Base-by-base conservation (phyloP, 2,888 invertebrate species). In the Drosophila recens region DNA sequence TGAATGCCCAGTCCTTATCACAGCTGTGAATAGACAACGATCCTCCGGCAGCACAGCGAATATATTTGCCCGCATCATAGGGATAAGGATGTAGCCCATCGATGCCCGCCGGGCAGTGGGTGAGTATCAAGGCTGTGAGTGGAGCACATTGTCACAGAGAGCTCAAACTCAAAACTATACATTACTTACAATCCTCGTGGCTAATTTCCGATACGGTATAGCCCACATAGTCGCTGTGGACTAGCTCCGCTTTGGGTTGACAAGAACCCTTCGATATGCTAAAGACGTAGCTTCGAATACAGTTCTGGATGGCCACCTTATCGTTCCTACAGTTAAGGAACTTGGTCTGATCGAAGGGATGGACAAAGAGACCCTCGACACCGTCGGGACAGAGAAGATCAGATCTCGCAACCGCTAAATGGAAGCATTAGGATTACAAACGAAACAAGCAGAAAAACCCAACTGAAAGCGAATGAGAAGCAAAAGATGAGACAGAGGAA, bases 261-360 rank as follows among this genome's bases (percentile, higher is more conserved):
- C 95, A 95, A 33, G 92, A 92, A 8, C 92, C 92, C 11, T 92
- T 84, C 0, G 86, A 83, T 5, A 94, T 93, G 89, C 95, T 95
- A 87, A 95, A 96, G 3, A 95, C 92, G 0, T 95, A 95, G 2
- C 94, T 94, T 0, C 95, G 94, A 1, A 94, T 93, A 82, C 96
- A 96, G 42, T 94, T 94, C 79, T 95, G 95, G 2, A 95, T 93
- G 53, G 93, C 93, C 0, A 95, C 94, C 49, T 94, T 93, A 0
- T 95, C 95, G 74, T 94, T 94, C 93, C 94, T 95, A 82, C 96
- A 96, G 82, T 95, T 95, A n/a, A 95, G 92, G 83, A 94, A 96
- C 81, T 94, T 94, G 68, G 94, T 94, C 82, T 95, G 95, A 54
- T 95, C 95, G 2, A 93, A 92, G n/a, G 94, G 94, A 87, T 95